phyloP scores from a whole-genome alignment of 2,888 invertebrate genomes.

The Liodrosophila aerea region DNA sequence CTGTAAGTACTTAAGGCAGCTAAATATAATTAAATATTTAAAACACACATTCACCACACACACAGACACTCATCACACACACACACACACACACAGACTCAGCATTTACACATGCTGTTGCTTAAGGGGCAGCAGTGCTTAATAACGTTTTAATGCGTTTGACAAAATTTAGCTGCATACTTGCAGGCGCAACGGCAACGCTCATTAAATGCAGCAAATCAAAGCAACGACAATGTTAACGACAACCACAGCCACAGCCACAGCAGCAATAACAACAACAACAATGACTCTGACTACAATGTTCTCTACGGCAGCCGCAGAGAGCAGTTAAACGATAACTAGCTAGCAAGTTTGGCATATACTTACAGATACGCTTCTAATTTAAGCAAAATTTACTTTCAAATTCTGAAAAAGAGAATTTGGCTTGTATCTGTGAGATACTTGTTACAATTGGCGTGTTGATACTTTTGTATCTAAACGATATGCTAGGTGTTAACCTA shows the following conservation, averaged over 20 bases:
- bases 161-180: conserved; percentile 69
- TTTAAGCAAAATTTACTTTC: not conserved
- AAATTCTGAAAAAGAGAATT: too few relatives aligned
- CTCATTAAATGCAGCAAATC: conserved; percentile 70
- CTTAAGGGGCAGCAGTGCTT: conserved; percentile 44
- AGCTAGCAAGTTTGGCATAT: not conserved
- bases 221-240: conserved; percentile 42
- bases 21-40: conserved; percentile 78
- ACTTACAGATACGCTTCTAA: conserved; percentile 12
- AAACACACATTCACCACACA: conserved; percentile 47
- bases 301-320: conserved; percentile 25
- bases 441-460: too few relatives aligned
- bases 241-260: conserved; percentile 14
- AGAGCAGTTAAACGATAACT: conserved; percentile 9
- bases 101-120: conserved; percentile 12
- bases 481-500: too few relatives aligned
- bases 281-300: conserved; percentile 30
- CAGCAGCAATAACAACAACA: conserved; percentile 17
- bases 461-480: too few relatives aligned
- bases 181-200: conserved; percentile 68
- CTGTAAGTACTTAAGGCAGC: conserved; percentile 77
- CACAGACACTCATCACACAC: conserved; percentile 19
- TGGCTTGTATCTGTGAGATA: too few relatives aligned
- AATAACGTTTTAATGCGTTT: conserved; percentile 73
- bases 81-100: conserved; percentile 12